phyloP scores from a whole-genome alignment of 1,140 invertebrate species.

The Dufourea novaeangliae region DNA sequence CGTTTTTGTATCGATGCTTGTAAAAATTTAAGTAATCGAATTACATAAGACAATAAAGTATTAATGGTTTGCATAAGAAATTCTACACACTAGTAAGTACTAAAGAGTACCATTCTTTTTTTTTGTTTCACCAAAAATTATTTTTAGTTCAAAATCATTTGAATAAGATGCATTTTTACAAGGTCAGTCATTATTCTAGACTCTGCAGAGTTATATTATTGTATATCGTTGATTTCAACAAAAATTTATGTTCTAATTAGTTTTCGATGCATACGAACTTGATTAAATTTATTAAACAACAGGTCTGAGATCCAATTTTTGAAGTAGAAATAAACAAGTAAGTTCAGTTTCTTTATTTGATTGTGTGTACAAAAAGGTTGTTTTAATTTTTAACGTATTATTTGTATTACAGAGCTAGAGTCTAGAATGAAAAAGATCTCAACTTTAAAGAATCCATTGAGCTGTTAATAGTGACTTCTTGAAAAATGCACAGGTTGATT shows the following conservation, averaged over 20 bases:
- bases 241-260: not conserved
- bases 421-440: constrained; percentile 27
- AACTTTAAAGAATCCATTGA: not conserved
- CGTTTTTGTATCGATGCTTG: constrained; percentile 36
- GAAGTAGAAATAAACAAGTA: not conserved
- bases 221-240: not conserved
- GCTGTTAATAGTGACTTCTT: constrained; percentile 2
- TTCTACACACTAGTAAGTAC: constrained; percentile 37
- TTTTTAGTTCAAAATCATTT: constrained; percentile 17
- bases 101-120: constrained; percentile 24
- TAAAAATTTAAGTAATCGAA: constrained; percentile 45
- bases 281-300: not conserved
- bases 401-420: not conserved
- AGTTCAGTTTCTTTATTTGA: not conserved
- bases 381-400: not conserved
- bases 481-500: constrained; percentile 44
- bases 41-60: constrained; percentile 50
- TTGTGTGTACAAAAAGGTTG: not conserved
- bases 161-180: constrained; percentile 28
- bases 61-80: constrained; percentile 46
- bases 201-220: not conserved
- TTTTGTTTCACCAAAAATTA: constrained; percentile 32
- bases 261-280: not conserved
- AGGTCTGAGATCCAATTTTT: not conserved
- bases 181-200: constrained; percentile 29